Evolutionary conservation across 2,797 vertebrate species (phyloP).

Genomic region (Syngnathus rostellatus): DNA sequence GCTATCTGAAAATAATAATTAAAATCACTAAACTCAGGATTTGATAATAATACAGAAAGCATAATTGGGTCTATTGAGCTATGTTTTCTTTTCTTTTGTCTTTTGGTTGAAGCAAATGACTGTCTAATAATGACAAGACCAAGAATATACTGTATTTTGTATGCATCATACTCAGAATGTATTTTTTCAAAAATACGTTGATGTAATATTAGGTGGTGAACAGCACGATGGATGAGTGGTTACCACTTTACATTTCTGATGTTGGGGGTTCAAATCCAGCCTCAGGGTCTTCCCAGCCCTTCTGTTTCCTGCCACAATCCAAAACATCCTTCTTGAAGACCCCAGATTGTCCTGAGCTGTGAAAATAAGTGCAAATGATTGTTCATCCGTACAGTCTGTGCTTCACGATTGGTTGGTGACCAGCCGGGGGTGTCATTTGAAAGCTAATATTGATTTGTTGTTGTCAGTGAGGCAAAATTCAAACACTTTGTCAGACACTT

Average conservation of each 20-base stretch:
- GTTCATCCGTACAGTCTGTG: too few relatives aligned
- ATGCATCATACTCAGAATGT: too few relatives aligned
- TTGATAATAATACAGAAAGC: conserved; percentile 16
- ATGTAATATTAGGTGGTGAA: not conserved
- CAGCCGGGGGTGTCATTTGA: not conserved
- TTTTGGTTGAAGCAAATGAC: not conserved
- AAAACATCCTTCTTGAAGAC: too few relatives aligned
- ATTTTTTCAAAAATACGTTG: not conserved
- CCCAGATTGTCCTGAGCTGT: too few relatives aligned
- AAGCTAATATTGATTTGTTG: not conserved
- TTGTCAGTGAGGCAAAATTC: not conserved
- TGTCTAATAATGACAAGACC: not conserved
- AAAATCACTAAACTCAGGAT: conserved; percentile 13
- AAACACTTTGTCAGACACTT: not conserved
- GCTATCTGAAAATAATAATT: conserved; percentile 32
- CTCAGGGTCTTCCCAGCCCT: too few relatives aligned
- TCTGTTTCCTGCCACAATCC: too few relatives aligned
- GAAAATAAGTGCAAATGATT: too few relatives aligned
- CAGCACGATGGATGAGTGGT: not conserved
- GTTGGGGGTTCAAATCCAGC: too few relatives aligned
- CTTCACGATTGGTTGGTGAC: too few relatives aligned
- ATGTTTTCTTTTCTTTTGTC: not conserved
- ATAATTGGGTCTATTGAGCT: conserved; percentile 13
- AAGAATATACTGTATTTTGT: not conserved
- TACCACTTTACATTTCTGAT: not conserved